A percentile compares a stretch with the other conserved stretches of the same genome.
phyloP scores from a whole-genome alignment of 2,797 vertebrate genomes.

The Alca torda region DNA sequence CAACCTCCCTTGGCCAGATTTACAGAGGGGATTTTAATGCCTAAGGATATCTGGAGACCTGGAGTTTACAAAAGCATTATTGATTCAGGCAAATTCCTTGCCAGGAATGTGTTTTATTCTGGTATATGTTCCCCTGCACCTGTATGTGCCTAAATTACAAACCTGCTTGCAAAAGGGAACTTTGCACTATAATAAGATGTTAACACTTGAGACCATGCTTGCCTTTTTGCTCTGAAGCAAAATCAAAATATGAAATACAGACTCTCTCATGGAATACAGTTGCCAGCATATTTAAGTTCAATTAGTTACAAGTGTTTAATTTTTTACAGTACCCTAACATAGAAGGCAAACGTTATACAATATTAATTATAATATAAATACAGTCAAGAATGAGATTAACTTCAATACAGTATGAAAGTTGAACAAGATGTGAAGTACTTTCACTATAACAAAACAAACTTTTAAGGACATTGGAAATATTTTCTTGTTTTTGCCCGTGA shows the following conservation, averaged over 20 bases:
- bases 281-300: not conserved
- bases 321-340: not conserved
- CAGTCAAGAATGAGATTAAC: not conserved
- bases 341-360: not conserved
- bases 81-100: not conserved
- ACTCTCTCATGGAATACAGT: not conserved
- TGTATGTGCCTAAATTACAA: not conserved
- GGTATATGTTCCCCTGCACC: not conserved
- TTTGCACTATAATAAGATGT: not conserved
- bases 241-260: not conserved
- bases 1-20: not conserved
- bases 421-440: not conserved
- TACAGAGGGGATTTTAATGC: not conserved
- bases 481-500: not conserved
- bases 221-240: not conserved
- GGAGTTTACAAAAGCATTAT: not conserved
- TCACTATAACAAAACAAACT: not conserved
- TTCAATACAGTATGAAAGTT: not conserved
- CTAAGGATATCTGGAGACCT: not conserved
- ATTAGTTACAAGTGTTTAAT: not conserved
- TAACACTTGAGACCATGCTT: not conserved
- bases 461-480: not conserved
- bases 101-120: not conserved
- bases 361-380: not conserved
- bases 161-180: not conserved